These are phyloP conservation scores for Eupithecia vulgata DNA, from an alignment of 2,888 invertebrate genomes.

Conservation along the genomic window DNA sequence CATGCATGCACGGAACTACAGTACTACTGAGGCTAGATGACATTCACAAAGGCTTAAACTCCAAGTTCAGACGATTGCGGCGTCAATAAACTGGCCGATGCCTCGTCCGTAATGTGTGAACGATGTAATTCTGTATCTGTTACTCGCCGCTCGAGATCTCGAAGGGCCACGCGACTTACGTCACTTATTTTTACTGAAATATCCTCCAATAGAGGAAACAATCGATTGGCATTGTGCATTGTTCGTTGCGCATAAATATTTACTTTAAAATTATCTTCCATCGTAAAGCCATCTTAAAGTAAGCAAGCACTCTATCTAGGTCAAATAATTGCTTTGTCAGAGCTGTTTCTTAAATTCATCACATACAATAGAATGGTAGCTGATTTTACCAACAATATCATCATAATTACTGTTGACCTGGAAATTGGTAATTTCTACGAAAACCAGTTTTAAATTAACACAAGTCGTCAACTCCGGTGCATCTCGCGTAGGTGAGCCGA, in stretches of 20 bases:
- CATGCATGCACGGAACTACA: constrained; percentile 72
- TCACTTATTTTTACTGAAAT: constrained; percentile 52
- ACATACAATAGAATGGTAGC: constrained; percentile 7
- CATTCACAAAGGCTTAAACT: constrained; percentile 78
- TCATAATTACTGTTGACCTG: constrained; percentile 38
- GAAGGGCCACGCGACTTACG: constrained; percentile 41
- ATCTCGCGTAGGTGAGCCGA: constrained; percentile 14
- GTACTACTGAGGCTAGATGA: constrained; percentile 79
- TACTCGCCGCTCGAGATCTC: constrained; percentile 40
- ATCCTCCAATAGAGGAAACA: constrained; percentile 49
- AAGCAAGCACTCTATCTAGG: constrained; percentile 35
- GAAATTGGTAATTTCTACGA: constrained; percentile 30
- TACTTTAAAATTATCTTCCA: constrained; percentile 42
- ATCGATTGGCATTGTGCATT: constrained; percentile 50
- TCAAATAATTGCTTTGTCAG: constrained; percentile 42
- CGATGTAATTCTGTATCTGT: constrained; percentile 68
- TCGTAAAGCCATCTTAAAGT: constrained; percentile 37
- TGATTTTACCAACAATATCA: constrained; percentile 31
- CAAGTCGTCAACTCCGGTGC: constrained; percentile 11
- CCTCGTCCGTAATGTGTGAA: constrained; percentile 59
- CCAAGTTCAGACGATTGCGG: constrained; percentile 77
- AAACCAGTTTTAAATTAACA: constrained; percentile 27
- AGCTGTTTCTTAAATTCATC: constrained; percentile 39
- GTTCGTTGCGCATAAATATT: constrained; percentile 43
- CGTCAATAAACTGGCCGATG: constrained; percentile 74